phyloP scores from a whole-genome alignment of 2,797 vertebrate genomes.

The Karalla daura region DNA sequence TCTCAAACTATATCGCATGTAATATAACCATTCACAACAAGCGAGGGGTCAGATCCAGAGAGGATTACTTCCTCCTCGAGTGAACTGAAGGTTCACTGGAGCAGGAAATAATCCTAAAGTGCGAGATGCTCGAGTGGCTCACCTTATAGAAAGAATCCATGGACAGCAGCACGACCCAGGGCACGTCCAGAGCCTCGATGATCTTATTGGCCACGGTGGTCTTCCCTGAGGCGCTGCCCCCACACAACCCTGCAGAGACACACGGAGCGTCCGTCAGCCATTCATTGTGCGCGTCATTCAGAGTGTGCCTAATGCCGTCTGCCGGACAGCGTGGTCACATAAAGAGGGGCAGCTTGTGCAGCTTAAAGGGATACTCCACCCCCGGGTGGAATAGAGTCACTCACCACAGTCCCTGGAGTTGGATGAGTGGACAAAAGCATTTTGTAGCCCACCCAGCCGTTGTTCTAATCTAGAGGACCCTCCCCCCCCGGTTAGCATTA shows the following conservation, averaged over 20 bases:
- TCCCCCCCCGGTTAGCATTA: too few species aligned
- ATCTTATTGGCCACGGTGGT: slow-evolving; percentile 98
- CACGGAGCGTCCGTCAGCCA: slow-evolving; percentile 57
- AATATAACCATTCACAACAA: too few species aligned
- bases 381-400: not conserved
- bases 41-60: too few species aligned
- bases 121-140: slow-evolving; percentile 17
- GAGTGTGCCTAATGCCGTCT: slow-evolving; percentile 68
- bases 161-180: slow-evolving; percentile 96
- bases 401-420: too few species aligned
- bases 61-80: slow-evolving; percentile 3
- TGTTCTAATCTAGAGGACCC: too few species aligned
- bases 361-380: slow-evolving; percentile 29
- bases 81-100: slow-evolving; percentile 12
- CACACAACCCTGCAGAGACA: slow-evolving; percentile 89
- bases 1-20: too few species aligned
- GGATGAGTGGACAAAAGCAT: too few species aligned
- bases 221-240: slow-evolving; percentile 97
- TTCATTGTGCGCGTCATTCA: slow-evolving; percentile 57
- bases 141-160: slow-evolving; percentile 99
- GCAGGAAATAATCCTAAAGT: slow-evolving; percentile 17
- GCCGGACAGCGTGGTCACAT: slow-evolving; percentile 13
- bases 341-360: slow-evolving; percentile 35
- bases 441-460: too few species aligned
- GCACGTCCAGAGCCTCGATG: slow-evolving; percentile 95